A percentile compares a stretch with the other conserved stretches of the same genome.
Evolutionary conservation across 2,113 vertebrate species (phyloP).

Genomic region (Chlorodrepanis virens): DNA sequence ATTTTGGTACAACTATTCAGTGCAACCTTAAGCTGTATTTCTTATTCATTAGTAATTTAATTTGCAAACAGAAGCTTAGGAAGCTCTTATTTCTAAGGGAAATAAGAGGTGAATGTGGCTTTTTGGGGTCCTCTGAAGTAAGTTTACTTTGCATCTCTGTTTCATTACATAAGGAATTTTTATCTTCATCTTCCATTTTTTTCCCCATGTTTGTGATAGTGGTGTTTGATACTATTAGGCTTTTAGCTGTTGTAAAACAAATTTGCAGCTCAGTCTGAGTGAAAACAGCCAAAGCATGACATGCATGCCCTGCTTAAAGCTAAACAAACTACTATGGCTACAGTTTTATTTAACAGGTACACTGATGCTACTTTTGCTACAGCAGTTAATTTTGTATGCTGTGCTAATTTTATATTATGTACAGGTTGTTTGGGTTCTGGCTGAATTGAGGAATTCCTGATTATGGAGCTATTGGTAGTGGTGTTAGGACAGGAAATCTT

Average conservation of each 20-base stretch:
- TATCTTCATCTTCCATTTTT: background rate
- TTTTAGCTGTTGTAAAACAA: background rate
- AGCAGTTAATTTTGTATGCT: background rate
- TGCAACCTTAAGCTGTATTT: background rate
- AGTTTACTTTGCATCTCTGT: background rate
- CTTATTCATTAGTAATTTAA: background rate
- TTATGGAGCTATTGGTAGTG: background rate
- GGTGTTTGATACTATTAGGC: background rate
- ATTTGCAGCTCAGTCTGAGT: background rate
- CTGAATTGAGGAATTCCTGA: background rate
- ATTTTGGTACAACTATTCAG: background rate
- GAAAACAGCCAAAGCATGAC: background rate
- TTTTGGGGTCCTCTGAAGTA: background rate
- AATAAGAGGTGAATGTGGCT: background rate
- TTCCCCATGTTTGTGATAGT: background rate
- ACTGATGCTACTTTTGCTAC: background rate
- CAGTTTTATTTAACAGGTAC: background rate
- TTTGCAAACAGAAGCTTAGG: background rate
- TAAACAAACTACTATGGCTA: background rate
- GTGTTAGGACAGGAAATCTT: background rate
- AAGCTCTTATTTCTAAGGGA: background rate
- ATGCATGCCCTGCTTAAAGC: background rate
- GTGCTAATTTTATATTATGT: background rate
- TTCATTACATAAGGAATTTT: background rate
- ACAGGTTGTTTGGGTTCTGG: background rate